Evolutionary conservation across 2,888 invertebrate species (phyloP).

Genomic region (Sisyra nigra): DNA sequence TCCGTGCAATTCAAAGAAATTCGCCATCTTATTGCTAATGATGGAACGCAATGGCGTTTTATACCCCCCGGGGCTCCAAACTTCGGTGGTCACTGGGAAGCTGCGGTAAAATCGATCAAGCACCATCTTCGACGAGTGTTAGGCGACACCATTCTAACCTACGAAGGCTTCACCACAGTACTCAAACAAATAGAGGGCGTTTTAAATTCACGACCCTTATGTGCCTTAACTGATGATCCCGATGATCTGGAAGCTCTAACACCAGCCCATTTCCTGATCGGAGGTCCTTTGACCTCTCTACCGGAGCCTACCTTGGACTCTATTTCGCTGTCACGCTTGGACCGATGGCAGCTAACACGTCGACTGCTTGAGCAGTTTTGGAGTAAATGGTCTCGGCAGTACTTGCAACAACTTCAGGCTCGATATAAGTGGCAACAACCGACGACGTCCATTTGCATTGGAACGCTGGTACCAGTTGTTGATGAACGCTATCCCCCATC

Average conservation of each 20-base stretch:
- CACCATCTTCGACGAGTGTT: constrained; percentile 15
- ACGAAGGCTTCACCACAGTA: constrained; percentile 15
- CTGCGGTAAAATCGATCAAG: constrained; percentile 16
- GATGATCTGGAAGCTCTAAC: constrained; percentile 1
- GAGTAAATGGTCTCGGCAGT: background rate
- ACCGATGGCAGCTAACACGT: no score
- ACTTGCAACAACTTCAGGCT: background rate
- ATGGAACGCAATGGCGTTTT: constrained; percentile 16
- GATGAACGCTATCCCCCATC: background rate
- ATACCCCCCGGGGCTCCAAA: constrained; percentile 16
- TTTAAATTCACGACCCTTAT: constrained; percentile 15
- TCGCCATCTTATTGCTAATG: background rate
- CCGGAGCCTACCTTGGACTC: background rate
- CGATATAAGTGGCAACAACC: background rate
- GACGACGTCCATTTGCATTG: background rate
- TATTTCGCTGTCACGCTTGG: no score
- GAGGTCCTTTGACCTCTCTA: constrained; percentile 10
- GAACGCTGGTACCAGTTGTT: background rate
- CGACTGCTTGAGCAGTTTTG: no score
- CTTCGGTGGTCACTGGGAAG: constrained; percentile 18
- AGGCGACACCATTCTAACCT: constrained; percentile 13
- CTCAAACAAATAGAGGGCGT: constrained; percentile 14
- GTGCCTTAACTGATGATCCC: constrained; percentile 7
- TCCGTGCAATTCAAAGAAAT: no score
- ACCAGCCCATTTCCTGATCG: constrained; percentile 9